Conservation (phyloP, 53 echinoderm and acorn worm species). For the Mesocentrotus franciscanus region DNA sequence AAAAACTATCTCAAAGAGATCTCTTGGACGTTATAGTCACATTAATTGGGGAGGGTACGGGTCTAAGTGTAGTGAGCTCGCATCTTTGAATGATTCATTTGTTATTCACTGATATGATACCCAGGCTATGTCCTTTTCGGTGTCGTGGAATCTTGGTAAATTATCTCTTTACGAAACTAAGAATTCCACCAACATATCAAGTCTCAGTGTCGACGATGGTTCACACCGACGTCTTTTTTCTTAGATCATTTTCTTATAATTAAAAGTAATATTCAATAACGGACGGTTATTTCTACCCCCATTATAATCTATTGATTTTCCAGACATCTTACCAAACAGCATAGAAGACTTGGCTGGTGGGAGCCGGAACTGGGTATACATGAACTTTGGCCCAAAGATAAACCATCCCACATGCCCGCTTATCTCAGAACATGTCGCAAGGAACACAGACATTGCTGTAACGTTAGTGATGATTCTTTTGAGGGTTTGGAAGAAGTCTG, state of each 20-base stretch:
- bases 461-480: conserved; percentile 72
- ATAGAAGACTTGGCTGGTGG: conserved; percentile 55
- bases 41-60: background rate
- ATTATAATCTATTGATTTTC: too few relatives aligned
- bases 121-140: background rate
- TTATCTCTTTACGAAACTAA: too few relatives aligned
- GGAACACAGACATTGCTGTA: conserved; percentile 69
- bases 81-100: background rate
- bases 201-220: too few relatives aligned
- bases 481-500: conserved; percentile 75
- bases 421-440: conserved; percentile 69
- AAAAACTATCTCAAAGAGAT: background rate
- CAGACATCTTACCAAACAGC: conserved; percentile 34
- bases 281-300: too few relatives aligned
- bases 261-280: too few relatives aligned
- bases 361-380: conserved; percentile 79
- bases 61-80: background rate
- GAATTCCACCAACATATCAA: too few relatives aligned
- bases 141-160: too few relatives aligned
- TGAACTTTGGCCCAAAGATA: conserved; percentile 74
- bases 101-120: background rate
- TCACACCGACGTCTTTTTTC: too few relatives aligned
- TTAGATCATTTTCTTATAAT: too few relatives aligned
- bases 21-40: background rate
- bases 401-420: conserved; percentile 57